phyloP scores from a whole-genome alignment of 1,140 invertebrate species.

The Lethrus apterus region DNA sequence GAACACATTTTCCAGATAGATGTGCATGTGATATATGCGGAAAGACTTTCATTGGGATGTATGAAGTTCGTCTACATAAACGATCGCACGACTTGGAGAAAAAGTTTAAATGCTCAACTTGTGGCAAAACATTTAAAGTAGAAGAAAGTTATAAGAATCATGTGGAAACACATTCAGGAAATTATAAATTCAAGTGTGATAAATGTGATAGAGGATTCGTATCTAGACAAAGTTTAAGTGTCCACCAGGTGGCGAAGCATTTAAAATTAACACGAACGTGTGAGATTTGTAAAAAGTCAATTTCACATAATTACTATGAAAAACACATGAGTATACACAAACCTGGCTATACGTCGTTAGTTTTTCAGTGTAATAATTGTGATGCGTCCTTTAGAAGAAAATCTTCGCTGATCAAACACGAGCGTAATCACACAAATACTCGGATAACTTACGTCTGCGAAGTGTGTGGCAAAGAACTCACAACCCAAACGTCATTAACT shows the following conservation, averaged over 20 bases:
- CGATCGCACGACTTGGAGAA: too few relatives aligned
- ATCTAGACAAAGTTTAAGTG: conserved; percentile 31
- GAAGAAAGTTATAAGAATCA: not conserved
- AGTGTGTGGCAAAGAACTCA: conserved; percentile 17
- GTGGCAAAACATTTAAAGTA: conserved; percentile 13
- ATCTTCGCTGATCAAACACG: conserved; percentile 19
- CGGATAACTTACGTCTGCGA: conserved; percentile 22
- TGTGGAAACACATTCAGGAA: conserved; percentile 5
- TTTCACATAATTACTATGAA: conserved; percentile 41
- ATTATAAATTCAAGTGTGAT: conserved; percentile 41
- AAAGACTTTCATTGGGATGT: conserved; percentile 19
- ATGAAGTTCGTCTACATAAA: too few relatives aligned
- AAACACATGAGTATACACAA: conserved; percentile 35
- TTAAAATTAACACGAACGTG: conserved; percentile 31
- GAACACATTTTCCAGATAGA: too few relatives aligned
- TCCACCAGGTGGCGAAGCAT: conserved; percentile 39
- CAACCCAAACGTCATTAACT: too few relatives aligned
- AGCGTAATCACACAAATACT: conserved; percentile 32
- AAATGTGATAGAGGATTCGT: conserved; percentile 39
- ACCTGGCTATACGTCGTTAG: conserved; percentile 4
- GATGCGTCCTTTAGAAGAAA: conserved; percentile 7
- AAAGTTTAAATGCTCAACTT: conserved; percentile 12
- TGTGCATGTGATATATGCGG: conserved; percentile 21
- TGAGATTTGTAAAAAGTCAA: conserved; percentile 45
- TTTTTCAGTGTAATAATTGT: conserved; percentile 13